A percentile compares a stretch with the other conserved stretches of the same genome.
These are phyloP conservation scores for Neodiprion pinetum DNA, from an alignment of 1,140 invertebrate genomes.

Conservation along the genomic window DNA sequence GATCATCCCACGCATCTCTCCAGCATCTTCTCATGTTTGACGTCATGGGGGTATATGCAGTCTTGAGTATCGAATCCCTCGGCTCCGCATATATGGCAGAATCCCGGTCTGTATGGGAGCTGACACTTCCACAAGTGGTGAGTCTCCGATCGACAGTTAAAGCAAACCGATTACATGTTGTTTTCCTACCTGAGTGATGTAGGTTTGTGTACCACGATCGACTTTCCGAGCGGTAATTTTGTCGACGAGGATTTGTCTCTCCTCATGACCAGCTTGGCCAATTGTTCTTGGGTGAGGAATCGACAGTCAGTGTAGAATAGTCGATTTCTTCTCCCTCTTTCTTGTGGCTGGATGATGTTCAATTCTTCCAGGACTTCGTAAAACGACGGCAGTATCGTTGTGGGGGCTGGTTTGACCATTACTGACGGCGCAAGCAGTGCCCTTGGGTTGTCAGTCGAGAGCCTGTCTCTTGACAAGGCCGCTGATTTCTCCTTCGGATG, in stretches of 20 bases:
- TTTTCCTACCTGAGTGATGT: constrained; percentile 1
- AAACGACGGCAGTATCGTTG: no score
- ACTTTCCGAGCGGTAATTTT: neutral
- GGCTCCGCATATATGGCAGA: constrained; percentile 21
- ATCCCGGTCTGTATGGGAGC: constrained; percentile 19
- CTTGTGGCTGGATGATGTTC: no score
- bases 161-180: neutral
- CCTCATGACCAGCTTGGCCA: constrained; percentile 1
- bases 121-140: constrained; percentile 15
- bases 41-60: constrained; percentile 10
- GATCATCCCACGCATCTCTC: no score
- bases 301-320: neutral
- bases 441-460: no score
- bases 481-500: no score
- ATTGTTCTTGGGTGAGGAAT: neutral
- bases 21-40: neutral
- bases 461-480: no score
- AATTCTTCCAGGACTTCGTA: no score
- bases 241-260: neutral
- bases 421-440: no score
- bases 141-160: constrained; percentile 15
- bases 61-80: constrained; percentile 24
- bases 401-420: no score
- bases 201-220: constrained; percentile 17
- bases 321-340: no score